Base-by-base conservation (phyloP, 2,888 invertebrate genomes). In the Lagria hirta region DNA sequence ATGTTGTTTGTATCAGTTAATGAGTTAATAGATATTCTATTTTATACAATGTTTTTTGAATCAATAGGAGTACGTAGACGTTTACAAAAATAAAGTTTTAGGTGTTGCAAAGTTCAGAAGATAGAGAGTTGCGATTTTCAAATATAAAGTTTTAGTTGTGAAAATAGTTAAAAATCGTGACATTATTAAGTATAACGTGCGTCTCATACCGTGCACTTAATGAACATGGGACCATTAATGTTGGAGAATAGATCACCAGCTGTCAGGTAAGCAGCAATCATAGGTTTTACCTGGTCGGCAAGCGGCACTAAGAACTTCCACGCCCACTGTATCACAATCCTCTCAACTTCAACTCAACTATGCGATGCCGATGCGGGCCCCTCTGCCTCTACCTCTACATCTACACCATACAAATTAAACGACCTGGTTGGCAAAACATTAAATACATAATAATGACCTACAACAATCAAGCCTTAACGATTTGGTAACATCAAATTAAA, bases 231-330 rank as follows among this genome's bases (percentile, higher is more conserved):
- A 57, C 61, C 59, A 61, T 63, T 63, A 63, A 60, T 60, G 60
- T 57, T 55, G 59, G 59, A 56, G 62, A 63, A 63, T 63, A 63
- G 62, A 63, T 63, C 62, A 61, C 61, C 61, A 61, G 61, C 62
- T 60, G 62, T 61, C 62, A 62, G 57, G 58, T 60, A 58, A 59
- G 60, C 57, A 54, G 61, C 60, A 63, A 60, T 61, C 60, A 59
- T 58, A 58, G 57, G 55, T 51, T 56, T 50, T 57, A 60, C 59
- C 57, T 59, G 60, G 60, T 58, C 61, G 59, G 61, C 61, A 59
- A 62, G 58, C 61, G 60, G 61, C 60, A 57, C 60, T 61, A 63
- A 61, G 60, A 58, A 58, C 59, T 53, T 55, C 61, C 58, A 59
- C 62, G 62, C 62, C 62, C 56, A 59, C 50, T 51, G 53, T 60